phyloP scores from a whole-genome alignment of 2,113 vertebrate genomes.

The Vanacampus margaritifer region DNA sequence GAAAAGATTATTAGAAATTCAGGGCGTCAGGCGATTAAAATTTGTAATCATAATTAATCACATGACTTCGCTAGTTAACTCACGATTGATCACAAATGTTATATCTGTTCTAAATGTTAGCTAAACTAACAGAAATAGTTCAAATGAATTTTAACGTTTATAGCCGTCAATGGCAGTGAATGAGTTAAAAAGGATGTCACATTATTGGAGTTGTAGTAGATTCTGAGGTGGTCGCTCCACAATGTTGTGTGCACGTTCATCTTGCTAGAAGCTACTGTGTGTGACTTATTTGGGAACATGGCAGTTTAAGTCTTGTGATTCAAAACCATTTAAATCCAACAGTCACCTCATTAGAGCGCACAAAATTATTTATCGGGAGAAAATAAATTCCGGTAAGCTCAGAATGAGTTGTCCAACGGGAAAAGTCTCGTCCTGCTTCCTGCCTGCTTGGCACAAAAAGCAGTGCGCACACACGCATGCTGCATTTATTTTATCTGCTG shows the following conservation, averaged over 20 bases:
- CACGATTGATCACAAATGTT: too few relatives aligned
- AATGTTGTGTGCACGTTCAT: not conserved
- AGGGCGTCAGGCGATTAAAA: too few relatives aligned
- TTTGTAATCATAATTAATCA: too few relatives aligned
- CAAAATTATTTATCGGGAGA: not conserved
- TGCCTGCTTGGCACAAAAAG: slow-evolving; percentile 4
- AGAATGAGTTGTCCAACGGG: not conserved
- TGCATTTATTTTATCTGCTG: slow-evolving; percentile 19
- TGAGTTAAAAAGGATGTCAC: too few relatives aligned
- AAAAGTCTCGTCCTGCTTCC: slow-evolving; percentile 6
- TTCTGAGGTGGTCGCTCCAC: too few relatives aligned
- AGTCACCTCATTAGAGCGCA: not conserved
- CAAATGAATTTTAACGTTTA: too few relatives aligned
- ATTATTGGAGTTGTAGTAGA: too few relatives aligned
- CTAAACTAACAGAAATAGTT: too few relatives aligned
- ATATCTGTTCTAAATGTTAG: too few relatives aligned
- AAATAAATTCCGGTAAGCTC: not conserved
- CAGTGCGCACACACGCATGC: slow-evolving; percentile 15
- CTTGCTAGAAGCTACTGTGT: not conserved
- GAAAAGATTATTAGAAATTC: too few relatives aligned
- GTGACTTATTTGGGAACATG: not conserved
- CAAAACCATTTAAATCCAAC: not conserved
- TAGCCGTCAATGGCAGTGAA: too few relatives aligned
- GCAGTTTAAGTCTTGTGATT: not conserved
- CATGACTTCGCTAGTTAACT: too few relatives aligned